A percentile compares a stretch with the other conserved stretches of the same genome.
These are phyloP conservation scores for Rhynchonycteris naso DNA, from an alignment of 2,797 vertebrate species.

Conservation along the genomic window DNA sequence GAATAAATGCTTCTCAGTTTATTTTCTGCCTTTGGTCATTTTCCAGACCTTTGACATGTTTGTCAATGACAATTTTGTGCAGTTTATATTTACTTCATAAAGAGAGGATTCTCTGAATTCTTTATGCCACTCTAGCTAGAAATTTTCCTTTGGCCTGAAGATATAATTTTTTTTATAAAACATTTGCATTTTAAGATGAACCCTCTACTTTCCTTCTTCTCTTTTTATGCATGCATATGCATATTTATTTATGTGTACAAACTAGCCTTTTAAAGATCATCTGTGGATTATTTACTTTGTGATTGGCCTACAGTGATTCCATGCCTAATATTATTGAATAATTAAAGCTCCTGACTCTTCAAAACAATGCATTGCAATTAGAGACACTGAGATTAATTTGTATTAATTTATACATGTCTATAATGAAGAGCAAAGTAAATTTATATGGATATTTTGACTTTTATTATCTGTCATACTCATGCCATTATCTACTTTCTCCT, in stretches of 20 bases:
- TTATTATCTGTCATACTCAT: not conserved
- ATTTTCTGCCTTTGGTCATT: not conserved
- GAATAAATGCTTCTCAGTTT: constrained; percentile 26
- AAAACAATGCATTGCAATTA: not conserved
- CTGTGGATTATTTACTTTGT: constrained; percentile 8
- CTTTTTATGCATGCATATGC: not conserved
- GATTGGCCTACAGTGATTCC: not conserved
- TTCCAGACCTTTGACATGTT: not conserved
- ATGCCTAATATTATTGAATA: not conserved
- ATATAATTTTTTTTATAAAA: constrained; percentile 49
- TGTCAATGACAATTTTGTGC: not conserved
- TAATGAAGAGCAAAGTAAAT: constrained; percentile 43
- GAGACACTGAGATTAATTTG: not conserved
- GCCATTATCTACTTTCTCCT: not conserved
- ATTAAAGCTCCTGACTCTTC: not conserved
- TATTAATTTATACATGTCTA: constrained; percentile 1
- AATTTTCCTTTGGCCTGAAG: not conserved
- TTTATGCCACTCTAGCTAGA: not conserved
- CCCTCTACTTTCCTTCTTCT: not conserved
- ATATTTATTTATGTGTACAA: constrained; percentile 47
- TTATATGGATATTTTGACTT: constrained; percentile 43
- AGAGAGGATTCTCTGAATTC: not conserved
- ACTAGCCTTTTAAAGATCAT: constrained; percentile 1
- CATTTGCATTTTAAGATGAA: constrained; percentile 6
- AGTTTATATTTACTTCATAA: not conserved